Evolutionary conservation across 2,113 vertebrate species (phyloP).

Genomic region (Cryptotis parvus): DNA sequence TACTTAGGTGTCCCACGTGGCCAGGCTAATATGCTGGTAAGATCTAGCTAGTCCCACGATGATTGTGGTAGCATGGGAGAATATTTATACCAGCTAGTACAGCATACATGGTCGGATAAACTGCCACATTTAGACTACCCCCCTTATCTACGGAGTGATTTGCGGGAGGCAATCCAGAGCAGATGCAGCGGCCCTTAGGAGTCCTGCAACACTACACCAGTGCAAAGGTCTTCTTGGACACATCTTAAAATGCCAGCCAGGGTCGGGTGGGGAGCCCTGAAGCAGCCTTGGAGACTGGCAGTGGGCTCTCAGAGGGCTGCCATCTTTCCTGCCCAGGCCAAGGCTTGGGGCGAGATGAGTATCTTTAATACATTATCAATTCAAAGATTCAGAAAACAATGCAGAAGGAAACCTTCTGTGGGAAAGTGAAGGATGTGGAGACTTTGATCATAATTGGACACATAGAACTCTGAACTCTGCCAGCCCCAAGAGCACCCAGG

Average conservation of each 20-base stretch:
- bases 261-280: fast-evolving
- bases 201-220: no score
- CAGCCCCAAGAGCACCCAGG: background rate
- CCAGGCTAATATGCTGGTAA: no score
- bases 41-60: no score
- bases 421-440: slow-evolving; percentile 33
- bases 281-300: background rate
- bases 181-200: no score
- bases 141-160: no score
- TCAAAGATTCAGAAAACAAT: background rate
- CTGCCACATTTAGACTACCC: no score
- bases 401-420: slow-evolving; percentile 33
- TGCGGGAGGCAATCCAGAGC: no score
- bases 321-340: background rate
- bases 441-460: slow-evolving; percentile 24
- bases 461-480: background rate
- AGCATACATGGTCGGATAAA: no score
- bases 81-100: no score
- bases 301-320: no score
- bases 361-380: background rate
- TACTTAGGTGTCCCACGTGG: no score
- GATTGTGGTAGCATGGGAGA: no score
- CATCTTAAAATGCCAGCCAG: background rate
- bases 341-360: background rate
- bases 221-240: background rate